These are phyloP conservation scores for Cyprinodon variegatus DNA, from an alignment of 2,113 vertebrate genomes.

Conservation along the genomic window DNA sequence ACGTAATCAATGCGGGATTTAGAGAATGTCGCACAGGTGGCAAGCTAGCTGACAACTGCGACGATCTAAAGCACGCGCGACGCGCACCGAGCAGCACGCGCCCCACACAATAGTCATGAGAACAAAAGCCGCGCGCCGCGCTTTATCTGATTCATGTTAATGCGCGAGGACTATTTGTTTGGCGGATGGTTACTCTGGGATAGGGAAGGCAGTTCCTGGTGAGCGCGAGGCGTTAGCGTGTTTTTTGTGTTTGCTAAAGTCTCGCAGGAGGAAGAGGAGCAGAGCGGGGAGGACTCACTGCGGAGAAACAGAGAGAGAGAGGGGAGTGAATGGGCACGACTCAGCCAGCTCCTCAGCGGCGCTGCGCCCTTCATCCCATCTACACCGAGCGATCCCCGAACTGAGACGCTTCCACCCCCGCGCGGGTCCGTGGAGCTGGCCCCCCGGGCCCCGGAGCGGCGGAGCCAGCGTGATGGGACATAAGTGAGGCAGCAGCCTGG, in stretches of 20 bases:
- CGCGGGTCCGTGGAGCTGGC: constrained; percentile 14
- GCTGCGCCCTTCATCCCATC: constrained; percentile 56
- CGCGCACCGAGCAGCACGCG: constrained; percentile 11
- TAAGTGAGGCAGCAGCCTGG: constrained; percentile 36
- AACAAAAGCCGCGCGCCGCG: constrained; percentile 54
- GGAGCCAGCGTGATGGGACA: constrained; percentile 31
- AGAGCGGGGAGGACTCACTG: constrained; percentile 38
- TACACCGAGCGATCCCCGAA: constrained; percentile 49
- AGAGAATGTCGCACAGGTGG: constrained; percentile 8
- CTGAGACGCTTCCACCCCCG: constrained; percentile 13
- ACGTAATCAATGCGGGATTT: constrained; percentile 51
- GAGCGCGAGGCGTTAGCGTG: constrained; percentile 9
- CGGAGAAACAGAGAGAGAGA: constrained; percentile 14
- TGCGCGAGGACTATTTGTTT: constrained; percentile 30
- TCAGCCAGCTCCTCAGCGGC: constrained; percentile 19
- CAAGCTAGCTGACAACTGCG: constrained; percentile 5
- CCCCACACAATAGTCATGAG: constrained; percentile 39
- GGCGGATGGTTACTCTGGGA: constrained; percentile 40
- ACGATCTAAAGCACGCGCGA: constrained; percentile 23
- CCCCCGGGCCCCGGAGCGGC: constrained; percentile 3
- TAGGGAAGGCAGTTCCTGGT: neutral
- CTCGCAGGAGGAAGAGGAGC: constrained; percentile 35
- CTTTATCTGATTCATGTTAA: neutral
- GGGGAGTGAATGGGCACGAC: constrained; percentile 61
- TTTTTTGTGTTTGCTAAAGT: constrained; percentile 35